phyloP scores from a whole-genome alignment of 2,888 invertebrate species.

The Conops quadrifasciatus region DNA sequence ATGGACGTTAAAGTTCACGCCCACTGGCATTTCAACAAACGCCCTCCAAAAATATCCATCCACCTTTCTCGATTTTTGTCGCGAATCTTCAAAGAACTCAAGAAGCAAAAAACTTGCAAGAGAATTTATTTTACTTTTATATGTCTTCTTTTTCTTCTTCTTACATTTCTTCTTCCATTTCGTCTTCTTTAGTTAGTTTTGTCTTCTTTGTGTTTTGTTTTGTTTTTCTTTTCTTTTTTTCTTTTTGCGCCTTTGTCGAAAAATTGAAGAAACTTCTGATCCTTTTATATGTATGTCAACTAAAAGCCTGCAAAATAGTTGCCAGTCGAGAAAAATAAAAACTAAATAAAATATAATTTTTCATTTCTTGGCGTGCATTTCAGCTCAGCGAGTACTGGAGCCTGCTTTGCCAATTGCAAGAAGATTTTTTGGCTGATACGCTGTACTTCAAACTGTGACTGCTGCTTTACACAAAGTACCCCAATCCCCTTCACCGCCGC shows the following conservation, averaged over 20 bases:
- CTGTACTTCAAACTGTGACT: too few relatives aligned
- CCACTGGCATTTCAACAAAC: neutral
- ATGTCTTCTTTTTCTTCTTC: neutral
- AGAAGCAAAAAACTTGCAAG: neutral
- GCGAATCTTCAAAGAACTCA: neutral
- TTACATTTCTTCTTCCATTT: neutral
- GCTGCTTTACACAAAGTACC: too few relatives aligned
- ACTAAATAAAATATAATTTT: conserved; percentile 24
- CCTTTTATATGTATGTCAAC: conserved; percentile 6
- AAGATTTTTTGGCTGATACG: too few relatives aligned
- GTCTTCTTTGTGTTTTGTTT: neutral
- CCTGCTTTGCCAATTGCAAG: neutral
- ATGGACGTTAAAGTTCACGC: neutral
- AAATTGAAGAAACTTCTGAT: conserved; percentile 15
- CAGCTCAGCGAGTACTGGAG: neutral
- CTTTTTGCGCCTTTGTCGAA: neutral
- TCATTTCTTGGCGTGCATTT: conserved; percentile 19
- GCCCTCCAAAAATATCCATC: neutral
- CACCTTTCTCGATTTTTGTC: neutral
- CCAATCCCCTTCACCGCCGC: neutral
- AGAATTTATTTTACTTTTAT: neutral
- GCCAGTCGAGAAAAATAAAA: neutral
- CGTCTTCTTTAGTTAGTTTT: neutral
- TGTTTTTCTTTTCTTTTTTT: neutral
- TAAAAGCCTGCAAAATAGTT: conserved; percentile 13